Evolutionary conservation across 2,113 vertebrate genomes (phyloP).

Genomic region (Lynx canadensis): DNA sequence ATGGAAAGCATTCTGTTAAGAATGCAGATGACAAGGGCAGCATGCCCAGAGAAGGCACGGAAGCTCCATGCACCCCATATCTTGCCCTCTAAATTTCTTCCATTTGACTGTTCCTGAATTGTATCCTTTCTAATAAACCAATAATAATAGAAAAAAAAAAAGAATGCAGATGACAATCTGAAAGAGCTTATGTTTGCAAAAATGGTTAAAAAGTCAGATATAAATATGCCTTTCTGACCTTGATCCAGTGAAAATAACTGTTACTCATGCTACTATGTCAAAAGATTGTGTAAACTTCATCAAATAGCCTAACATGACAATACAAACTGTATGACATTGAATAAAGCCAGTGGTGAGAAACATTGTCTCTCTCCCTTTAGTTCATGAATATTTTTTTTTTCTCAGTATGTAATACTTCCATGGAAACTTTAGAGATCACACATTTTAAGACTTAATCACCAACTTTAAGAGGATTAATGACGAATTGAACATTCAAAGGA

Average conservation of each 20-base stretch:
- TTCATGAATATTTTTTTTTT: background rate
- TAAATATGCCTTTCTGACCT: background rate
- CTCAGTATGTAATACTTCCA: background rate
- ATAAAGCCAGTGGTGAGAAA: background rate
- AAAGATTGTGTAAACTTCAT: background rate
- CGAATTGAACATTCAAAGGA: constrained; percentile 35
- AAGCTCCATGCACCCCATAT: background rate
- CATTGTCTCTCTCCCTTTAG: background rate
- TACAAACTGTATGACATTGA: background rate
- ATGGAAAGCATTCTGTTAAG: background rate
- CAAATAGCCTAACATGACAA: background rate
- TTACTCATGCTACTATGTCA: too few species aligned
- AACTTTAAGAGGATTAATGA: constrained; percentile 56
- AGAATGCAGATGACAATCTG: background rate
- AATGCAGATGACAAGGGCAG: background rate
- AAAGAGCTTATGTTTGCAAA: background rate
- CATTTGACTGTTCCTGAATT: background rate
- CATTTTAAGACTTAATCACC: constrained; percentile 46
- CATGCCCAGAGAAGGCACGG: background rate
- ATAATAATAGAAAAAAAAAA: background rate
- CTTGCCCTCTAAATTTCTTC: background rate
- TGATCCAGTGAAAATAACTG: background rate
- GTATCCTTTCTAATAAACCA: background rate
- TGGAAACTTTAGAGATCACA: constrained; percentile 17
- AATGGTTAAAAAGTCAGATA: background rate